Conservation (phyloP, 2,113 vertebrate species). For the Bungarus multicinctus region DNA sequence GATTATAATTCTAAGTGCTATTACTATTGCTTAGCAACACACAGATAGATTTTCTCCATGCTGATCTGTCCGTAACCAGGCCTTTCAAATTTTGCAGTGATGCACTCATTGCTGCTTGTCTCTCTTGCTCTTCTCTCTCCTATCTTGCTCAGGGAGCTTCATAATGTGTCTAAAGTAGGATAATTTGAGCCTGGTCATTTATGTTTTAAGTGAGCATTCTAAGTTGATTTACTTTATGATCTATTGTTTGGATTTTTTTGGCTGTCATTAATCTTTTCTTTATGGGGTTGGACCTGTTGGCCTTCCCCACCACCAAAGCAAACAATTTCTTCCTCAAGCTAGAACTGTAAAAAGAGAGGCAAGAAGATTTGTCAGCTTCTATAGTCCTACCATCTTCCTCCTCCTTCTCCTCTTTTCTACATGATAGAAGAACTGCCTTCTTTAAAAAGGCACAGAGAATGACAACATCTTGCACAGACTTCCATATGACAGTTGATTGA, state of each 20-base stretch:
- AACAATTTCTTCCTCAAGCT: not conserved
- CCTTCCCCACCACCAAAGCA: not conserved
- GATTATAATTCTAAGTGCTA: too few relatives aligned
- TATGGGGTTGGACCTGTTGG: not conserved
- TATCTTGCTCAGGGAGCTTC: not conserved
- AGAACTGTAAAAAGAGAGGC: not conserved
- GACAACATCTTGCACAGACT: not conserved
- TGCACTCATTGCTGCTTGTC: not conserved
- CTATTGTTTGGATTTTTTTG: not conserved
- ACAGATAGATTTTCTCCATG: not conserved
- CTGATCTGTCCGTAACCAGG: not conserved
- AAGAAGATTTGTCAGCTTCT: not conserved
- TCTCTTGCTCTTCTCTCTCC: not conserved
- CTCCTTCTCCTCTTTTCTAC: not conserved
- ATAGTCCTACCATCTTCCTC: not conserved
- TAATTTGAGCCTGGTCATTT: not conserved
- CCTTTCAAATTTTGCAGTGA: not conserved
- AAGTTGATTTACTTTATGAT: not conserved
- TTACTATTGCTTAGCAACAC: not conserved
- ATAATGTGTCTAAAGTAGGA: not conserved
- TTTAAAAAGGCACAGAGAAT: not conserved
- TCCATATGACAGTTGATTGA: too few relatives aligned
- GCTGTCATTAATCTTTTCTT: not conserved
- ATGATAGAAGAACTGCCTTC: not conserved
- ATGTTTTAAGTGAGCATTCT: not conserved